These are phyloP conservation scores for Penaeus chinensis DNA, from an alignment of 1,140 invertebrate species.

Conservation along the genomic window DNA sequence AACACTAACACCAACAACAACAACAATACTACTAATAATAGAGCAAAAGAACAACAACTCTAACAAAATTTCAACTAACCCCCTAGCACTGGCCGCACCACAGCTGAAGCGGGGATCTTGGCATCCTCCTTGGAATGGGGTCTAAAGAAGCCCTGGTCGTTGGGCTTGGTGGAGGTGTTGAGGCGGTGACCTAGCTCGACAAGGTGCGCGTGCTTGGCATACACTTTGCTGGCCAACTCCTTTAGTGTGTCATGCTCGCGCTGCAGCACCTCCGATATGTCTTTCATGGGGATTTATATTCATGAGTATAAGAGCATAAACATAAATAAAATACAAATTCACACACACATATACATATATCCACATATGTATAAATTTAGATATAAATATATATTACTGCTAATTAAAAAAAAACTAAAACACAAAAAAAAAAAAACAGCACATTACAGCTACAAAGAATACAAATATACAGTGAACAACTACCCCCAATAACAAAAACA, in stretches of 20 bases:
- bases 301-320: neutral
- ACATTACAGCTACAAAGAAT: too few relatives aligned
- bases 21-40: neutral
- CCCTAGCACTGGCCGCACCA: constrained; percentile 50
- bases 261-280: constrained; percentile 47
- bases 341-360: neutral
- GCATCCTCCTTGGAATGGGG: constrained; percentile 29
- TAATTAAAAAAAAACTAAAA: too few relatives aligned
- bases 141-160: constrained; percentile 47
- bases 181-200: constrained; percentile 36
- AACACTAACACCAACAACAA: neutral
- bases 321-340: neutral
- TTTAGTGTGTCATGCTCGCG: constrained; percentile 50
- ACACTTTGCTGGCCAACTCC: constrained; percentile 44
- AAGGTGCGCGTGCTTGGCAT: constrained; percentile 44
- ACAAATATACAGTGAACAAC: neutral
- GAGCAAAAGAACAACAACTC: neutral
- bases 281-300: constrained; percentile 1
- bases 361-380: too few relatives aligned
- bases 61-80: constrained; percentile 2
- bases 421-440: too few relatives aligned
- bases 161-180: constrained; percentile 40
- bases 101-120: constrained; percentile 39
- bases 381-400: too few relatives aligned
- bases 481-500: neutral